Evolutionary conservation across 1,140 invertebrate species (phyloP).

Genomic region (Saccostrea glomerata): DNA sequence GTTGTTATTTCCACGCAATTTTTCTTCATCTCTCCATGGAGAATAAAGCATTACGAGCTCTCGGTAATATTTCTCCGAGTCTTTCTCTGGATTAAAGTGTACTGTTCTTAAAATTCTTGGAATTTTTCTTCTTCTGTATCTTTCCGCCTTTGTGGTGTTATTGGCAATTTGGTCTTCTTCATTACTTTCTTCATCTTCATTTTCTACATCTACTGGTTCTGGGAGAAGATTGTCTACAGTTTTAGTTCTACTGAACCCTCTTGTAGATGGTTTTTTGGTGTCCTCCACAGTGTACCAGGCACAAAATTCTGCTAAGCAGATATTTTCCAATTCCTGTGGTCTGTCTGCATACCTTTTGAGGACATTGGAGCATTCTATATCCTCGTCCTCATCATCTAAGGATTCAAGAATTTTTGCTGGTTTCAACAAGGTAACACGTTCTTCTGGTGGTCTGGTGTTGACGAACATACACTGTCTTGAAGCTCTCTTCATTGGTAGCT

Average conservation of each 20-base stretch:
- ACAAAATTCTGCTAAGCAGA: slow-evolving; percentile 52
- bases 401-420: slow-evolving; percentile 12
- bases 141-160: slow-evolving; percentile 51
- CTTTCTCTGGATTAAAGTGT: slow-evolving; percentile 45
- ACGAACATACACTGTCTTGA: slow-evolving; percentile 55
- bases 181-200: slow-evolving; percentile 3
- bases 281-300: slow-evolving; percentile 38
- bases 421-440: slow-evolving; percentile 57
- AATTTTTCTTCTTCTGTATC: slow-evolving; percentile 37
- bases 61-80: slow-evolving; percentile 58
- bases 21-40: slow-evolving; percentile 58
- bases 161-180: slow-evolving; percentile 26
- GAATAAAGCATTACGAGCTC: slow-evolving; percentile 53
- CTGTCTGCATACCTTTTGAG: slow-evolving; percentile 50
- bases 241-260: slow-evolving; percentile 23
- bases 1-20: slow-evolving; percentile 35
- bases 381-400: slow-evolving; percentile 42
- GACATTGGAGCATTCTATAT: slow-evolving; percentile 50
- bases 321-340: slow-evolving; percentile 45
- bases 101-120: slow-evolving; percentile 49
- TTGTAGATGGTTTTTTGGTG: slow-evolving; percentile 38
- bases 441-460: slow-evolving; percentile 53
- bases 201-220: slow-evolving; percentile 46
- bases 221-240: slow-evolving; percentile 11
- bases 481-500: slow-evolving; percentile 52